A percentile compares a stretch with the other conserved stretches of the same genome.
Conservation (phyloP, 2,113 vertebrate genomes). For the Pterocles orientalis region DNA sequence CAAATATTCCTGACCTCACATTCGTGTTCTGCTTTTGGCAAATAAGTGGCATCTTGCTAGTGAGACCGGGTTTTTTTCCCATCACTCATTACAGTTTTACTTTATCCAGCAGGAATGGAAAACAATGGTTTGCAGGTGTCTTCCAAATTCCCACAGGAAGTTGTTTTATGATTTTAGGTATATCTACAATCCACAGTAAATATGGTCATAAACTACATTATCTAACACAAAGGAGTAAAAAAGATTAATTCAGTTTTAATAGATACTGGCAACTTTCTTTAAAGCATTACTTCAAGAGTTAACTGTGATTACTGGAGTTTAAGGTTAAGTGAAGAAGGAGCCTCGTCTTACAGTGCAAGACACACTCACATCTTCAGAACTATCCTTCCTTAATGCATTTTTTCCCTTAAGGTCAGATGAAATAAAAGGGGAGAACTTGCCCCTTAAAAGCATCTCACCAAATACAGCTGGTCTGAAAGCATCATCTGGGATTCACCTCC, state of each 20-base stretch:
- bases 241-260: not conserved
- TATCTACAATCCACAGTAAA: not conserved
- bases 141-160: not conserved
- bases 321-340: conserved; percentile 5
- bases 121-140: not conserved
- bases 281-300: not conserved
- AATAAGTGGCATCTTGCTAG: no score
- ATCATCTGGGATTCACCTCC: conserved; percentile 7
- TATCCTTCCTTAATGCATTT: conserved; percentile 38
- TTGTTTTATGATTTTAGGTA: not conserved
- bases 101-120: not conserved
- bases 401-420: conserved; percentile 46
- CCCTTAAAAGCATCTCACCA: conserved; percentile 37
- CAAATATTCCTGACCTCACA: not conserved
- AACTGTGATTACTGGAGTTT: not conserved
- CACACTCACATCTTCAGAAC: not conserved
- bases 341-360: not conserved
- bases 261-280: not conserved
- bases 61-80: no score
- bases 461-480: conserved; percentile 12
- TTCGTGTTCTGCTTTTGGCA: no score
- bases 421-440: conserved; percentile 21
- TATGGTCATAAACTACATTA: not conserved
- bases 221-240: not conserved
- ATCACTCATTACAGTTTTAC: no score